Evolutionary conservation across 2,888 invertebrate species (phyloP), one percentile per base, ranked within the genome.

Genomic region (Stenodema calcarata): DNA sequence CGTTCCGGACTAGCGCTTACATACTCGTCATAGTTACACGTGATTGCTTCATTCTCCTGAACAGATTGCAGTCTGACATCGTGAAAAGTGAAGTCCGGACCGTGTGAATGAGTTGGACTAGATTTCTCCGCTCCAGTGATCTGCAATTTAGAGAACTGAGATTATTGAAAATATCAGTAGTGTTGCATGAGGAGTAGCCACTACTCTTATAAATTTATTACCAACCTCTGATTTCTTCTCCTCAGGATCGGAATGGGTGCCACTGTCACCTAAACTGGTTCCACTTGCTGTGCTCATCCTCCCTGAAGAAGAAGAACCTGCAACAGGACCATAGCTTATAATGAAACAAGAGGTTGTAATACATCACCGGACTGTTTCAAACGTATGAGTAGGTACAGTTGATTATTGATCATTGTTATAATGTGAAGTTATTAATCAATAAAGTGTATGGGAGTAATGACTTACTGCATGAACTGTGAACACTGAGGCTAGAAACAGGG

Each of bases 181-280:
- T 35, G 35, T 70, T 44, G n/a, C n/a, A n/a, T n/a, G n/a, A n/a
- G n/a, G n/a, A n/a, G n/a, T n/a, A n/a, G n/a, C n/a, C n/a, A n/a
- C n/a, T n/a, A n/a, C n/a, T n/a, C n/a, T n/a, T n/a, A n/a, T n/a
- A n/a, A n/a, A n/a, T n/a, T n/a, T n/a, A n/a, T n/a, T n/a, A 75
- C 47, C 50, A 86, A 87, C 88, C 78, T 88, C 88, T 82, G 88
- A 84, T 90, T 93, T 92, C 88, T 95, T 94, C 86, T 96, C 96
- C 88, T 96, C 96, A 84, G 94, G 94, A 90, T 96, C 96, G 0
- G 96, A 96, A 90, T 96, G 96, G 0, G 96, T 95, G 86, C 96
- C 96, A 90, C 96, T 96, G 90, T 97, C 97, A 0, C 95, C 96
- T 0, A 95, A 92, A 89, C 96, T 96, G 44, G 95, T 94, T 2